Percentiles rank a stretch among this genome's conserved stretches.
phyloP scores from a whole-genome alignment of 2,797 vertebrate species.

The Falco concolor region DNA sequence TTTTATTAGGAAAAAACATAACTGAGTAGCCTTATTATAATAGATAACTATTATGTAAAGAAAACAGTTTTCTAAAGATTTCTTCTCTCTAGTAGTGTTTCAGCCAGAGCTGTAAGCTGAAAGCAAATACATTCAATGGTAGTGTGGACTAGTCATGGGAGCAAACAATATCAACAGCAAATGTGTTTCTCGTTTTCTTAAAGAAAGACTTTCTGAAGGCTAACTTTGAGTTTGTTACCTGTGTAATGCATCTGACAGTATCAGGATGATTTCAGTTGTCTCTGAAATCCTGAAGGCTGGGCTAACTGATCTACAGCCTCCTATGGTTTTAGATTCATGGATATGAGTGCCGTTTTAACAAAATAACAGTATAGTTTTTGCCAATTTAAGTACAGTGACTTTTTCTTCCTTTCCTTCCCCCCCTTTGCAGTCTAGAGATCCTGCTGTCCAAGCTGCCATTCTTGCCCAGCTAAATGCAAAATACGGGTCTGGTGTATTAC shows the following conservation, averaged over 20 bases:
- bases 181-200: not conserved
- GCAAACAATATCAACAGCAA: not conserved
- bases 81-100: not conserved
- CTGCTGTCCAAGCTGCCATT: constrained; percentile 97
- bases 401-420: not conserved
- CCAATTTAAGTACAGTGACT: not conserved
- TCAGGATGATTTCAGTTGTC: not conserved
- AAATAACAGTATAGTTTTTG: not conserved
- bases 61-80: not conserved
- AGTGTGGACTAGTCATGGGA: not conserved
- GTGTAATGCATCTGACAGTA: not conserved
- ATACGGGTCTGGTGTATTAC: constrained; percentile 87
- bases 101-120: not conserved
- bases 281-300: not conserved
- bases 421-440: constrained; percentile 88
- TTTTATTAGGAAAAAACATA: not conserved
- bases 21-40: not conserved
- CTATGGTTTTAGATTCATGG: not conserved
- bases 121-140: not conserved
- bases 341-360: not conserved
- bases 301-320: not conserved
- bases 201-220: not conserved
- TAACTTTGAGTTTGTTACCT: not conserved
- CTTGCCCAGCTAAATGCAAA: constrained; percentile 97
- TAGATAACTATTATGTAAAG: not conserved